phyloP scores from a whole-genome alignment of 1,140 invertebrate species.

The Nasonia vitripennis region DNA sequence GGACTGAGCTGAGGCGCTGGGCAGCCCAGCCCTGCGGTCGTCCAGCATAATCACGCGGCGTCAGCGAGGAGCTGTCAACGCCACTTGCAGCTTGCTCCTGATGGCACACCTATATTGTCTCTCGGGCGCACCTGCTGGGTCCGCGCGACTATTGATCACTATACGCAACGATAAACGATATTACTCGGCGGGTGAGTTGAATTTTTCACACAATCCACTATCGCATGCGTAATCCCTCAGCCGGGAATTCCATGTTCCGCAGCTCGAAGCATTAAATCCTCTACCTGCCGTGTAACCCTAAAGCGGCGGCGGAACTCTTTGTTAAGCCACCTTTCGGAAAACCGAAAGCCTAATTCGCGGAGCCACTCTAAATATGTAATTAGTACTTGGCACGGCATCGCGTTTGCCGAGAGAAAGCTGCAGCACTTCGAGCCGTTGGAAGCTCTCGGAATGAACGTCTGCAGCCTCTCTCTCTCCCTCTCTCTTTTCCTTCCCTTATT shows the following conservation, averaged over 20 bases:
- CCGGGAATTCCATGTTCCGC: not conserved
- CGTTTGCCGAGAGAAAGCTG: not conserved
- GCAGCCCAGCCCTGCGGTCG: not conserved
- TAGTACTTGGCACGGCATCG: constrained; percentile 31
- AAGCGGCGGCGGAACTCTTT: constrained; percentile 20
- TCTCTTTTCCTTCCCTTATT: constrained; percentile 38
- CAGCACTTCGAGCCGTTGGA: not conserved
- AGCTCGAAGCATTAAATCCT: constrained; percentile 4
- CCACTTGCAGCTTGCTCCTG: not conserved
- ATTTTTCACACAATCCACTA: not conserved
- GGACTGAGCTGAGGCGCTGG: not conserved
- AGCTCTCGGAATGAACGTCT: not conserved
- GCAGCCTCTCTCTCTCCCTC: not conserved
- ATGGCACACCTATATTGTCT: not conserved
- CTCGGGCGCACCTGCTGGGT: not conserved
- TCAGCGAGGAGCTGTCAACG: constrained; percentile 17
- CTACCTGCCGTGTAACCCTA: not conserved
- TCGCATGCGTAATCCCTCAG: not conserved
- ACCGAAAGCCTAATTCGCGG: constrained; percentile 18
- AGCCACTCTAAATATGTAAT: constrained; percentile 42
- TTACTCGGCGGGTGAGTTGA: not conserved
- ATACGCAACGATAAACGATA: no score
- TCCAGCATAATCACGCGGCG: constrained; percentile 13
- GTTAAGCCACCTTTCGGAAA: constrained; percentile 10
- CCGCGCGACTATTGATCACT: no score